Conservation (phyloP, 2,113 vertebrate species). For the Erythrolamprus reginae region DNA sequence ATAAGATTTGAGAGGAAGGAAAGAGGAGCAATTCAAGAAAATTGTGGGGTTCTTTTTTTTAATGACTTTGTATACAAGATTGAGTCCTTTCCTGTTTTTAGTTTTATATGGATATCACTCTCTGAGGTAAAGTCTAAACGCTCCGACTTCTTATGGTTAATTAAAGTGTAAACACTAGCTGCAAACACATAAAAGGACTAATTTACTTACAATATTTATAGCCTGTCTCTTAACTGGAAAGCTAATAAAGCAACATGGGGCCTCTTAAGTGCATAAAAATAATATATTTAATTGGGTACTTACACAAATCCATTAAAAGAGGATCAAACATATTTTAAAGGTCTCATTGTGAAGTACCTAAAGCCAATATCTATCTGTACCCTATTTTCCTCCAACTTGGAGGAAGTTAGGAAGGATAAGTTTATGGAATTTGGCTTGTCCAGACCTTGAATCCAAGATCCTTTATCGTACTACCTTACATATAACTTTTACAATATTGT, state of each 20-base stretch:
- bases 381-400: background rate
- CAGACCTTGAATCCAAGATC: no score
- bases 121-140: background rate
- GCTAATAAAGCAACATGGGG: background rate
- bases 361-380: background rate
- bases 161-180: background rate
- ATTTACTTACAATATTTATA: background rate
- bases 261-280: background rate
- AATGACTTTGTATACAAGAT: background rate
- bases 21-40: background rate
- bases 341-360: background rate
- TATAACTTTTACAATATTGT: background rate
- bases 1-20: background rate
- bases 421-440: background rate
- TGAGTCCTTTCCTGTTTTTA: background rate
- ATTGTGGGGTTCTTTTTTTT: background rate
- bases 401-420: background rate
- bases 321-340: background rate
- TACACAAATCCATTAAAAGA: background rate
- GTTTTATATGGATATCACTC: background rate
- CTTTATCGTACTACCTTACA: background rate
- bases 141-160: background rate
- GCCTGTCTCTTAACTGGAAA: background rate
- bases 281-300: background rate
- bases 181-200: background rate